Conservation (phyloP, 2,797 vertebrate genomes). For the Ctenosaura bakeri region DNA sequence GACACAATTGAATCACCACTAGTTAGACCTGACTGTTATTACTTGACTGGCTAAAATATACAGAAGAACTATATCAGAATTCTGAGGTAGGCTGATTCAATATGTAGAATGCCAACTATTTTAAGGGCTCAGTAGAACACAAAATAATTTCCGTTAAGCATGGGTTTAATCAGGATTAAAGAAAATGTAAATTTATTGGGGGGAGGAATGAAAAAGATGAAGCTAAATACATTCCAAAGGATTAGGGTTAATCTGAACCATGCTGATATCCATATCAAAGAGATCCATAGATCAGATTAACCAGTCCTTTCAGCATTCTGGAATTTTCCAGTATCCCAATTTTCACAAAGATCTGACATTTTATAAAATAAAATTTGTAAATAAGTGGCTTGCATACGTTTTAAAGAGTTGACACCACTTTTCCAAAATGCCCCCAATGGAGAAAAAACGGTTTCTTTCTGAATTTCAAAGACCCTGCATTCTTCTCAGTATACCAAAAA, state of each 20-base stretch:
- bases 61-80: neutral
- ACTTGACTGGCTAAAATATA: neutral
- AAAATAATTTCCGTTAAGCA: constrained; percentile 12
- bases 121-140: constrained; percentile 21
- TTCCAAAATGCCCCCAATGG: neutral
- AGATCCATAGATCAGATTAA: constrained; percentile 29
- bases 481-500: neutral
- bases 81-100: neutral
- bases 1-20: neutral
- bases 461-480: neutral
- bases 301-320: neutral
- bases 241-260: constrained; percentile 22
- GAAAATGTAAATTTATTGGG: constrained; percentile 18
- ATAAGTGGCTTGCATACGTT: constrained; percentile 8
- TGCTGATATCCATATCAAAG: neutral
- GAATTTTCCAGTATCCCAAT: constrained; percentile 1
- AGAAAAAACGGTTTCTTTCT: neutral
- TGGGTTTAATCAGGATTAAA: constrained; percentile 5
- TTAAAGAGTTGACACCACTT: neutral
- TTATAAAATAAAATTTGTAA: neutral
- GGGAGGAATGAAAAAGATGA: neutral
- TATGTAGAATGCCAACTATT: fast-evolving
- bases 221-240: constrained; percentile 36
- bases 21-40: neutral
- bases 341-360: constrained; percentile 8